Base-by-base conservation (phyloP, 2,888 invertebrate genomes). In the Agrotis exclamationis region DNA sequence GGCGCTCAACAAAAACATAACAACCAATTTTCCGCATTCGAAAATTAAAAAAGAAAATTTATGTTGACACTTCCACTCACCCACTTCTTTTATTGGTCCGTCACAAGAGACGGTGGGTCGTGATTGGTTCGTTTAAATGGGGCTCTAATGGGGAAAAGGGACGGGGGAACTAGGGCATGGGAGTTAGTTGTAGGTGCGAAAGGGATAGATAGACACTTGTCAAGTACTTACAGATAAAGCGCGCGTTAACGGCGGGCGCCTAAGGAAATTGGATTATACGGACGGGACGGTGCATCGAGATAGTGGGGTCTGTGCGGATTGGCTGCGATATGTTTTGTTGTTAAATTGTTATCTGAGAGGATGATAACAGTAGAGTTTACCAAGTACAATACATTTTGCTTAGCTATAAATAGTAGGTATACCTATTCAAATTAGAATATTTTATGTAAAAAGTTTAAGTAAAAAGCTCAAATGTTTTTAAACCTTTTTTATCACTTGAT, bases 61-160 rank as follows among this genome's bases (percentile, higher is more conserved):
- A 93, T 92, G 92, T 94, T 94, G 94, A 94, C 94, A 95, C 92
- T 93, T 94, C 92, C 92, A 91, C 92, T 93, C 91, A 91, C 91
- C 92, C 91, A 92, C 92, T 92, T 92, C 90, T 93, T 92, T 96
- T 95, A 96, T 96, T 96, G 96, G 96, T 92, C 91, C 89, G 92
- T 92, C 93, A 87, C 92, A 89, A 90, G 86, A 88, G 80, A 76
- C 79, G 82, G 85, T 81, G 83, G 85, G 83, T 84, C 86, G 90
- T 88, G 91, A 96, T 96, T 96, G 95, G 96, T 92, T 83, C 90
- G 89, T 91, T 91, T 93, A 91, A 94, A 95, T 94, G 90, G 92
- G 88, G 88, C 88, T 91, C 89, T 92, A 90, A 88, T 85, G 93
- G 86, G 86, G 76, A 92, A 96, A 89, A 90, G 92, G 92, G 95